Conservation (phyloP, 1,140 invertebrate genomes). For the Drosophila ohnishii region DNA sequence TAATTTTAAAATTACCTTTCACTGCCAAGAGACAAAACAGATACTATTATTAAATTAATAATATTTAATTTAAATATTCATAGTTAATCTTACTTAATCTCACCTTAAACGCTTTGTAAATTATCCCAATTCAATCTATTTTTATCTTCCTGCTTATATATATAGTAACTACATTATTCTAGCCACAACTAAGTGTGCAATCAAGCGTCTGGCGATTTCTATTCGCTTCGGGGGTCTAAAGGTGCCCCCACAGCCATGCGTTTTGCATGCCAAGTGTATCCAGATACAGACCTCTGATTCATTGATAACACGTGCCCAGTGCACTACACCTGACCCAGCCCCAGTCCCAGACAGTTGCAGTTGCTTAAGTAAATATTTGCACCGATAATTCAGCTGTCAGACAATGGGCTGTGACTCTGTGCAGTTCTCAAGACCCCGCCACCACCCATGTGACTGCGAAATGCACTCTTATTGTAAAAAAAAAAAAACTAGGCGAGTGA, state of each 20-base stretch:
- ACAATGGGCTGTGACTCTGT: conserved; percentile 36
- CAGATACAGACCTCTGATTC: conserved; percentile 60
- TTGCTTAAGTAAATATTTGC: conserved; percentile 59
- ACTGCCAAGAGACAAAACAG: too few species aligned
- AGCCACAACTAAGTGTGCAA: neutral
- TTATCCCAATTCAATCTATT: conserved; percentile 3
- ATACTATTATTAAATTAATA: too few species aligned
- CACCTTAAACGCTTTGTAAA: neutral
- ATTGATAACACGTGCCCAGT: conserved; percentile 61
- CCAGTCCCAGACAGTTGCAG: conserved; percentile 30
- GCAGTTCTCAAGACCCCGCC: conserved; percentile 12
- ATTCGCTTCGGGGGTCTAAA: conserved; percentile 20
- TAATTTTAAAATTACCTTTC: neutral
- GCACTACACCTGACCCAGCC: conserved; percentile 37
- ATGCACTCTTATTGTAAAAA: neutral
- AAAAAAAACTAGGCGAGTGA: conserved; percentile 20
- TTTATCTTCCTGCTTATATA: neutral
- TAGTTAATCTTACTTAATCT: neutral
- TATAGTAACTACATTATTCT: neutral
- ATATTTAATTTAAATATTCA: neutral
- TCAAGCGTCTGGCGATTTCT: conserved; percentile 14
- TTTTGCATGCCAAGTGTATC: conserved; percentile 53
- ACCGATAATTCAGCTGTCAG: conserved; percentile 31
- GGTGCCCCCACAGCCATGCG: conserved; percentile 30
- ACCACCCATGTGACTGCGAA: conserved; percentile 31